These are phyloP conservation scores for Melospiza georgiana DNA, from an alignment of 2,113 vertebrate species.

Conservation along the genomic window DNA sequence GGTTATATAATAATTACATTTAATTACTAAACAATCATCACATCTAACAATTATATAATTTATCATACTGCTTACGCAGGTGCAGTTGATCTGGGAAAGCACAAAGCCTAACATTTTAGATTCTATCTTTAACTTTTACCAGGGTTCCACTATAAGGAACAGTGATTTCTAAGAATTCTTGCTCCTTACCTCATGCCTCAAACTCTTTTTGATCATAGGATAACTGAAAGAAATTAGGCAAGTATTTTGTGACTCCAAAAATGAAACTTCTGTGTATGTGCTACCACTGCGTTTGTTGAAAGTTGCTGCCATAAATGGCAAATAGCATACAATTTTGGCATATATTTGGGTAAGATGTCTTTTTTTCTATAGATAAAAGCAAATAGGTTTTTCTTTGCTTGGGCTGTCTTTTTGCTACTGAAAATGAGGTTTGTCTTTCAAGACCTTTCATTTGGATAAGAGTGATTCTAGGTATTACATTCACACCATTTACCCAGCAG, in stretches of 20 bases:
- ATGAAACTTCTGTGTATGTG: neutral
- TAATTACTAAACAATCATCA: too few species aligned
- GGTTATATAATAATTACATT: too few species aligned
- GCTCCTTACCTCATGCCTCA: neutral
- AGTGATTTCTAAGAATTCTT: neutral
- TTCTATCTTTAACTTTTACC: too few species aligned
- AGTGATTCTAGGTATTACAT: constrained; percentile 22
- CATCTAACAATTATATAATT: too few species aligned
- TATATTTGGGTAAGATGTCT: neutral
- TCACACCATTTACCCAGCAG: constrained; percentile 17
- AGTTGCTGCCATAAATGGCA: neutral
- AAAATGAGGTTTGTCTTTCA: constrained; percentile 44
- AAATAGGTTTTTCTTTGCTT: neutral
- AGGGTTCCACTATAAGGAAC: neutral
- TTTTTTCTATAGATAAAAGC: neutral
- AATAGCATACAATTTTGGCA: neutral
- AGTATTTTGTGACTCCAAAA: neutral
- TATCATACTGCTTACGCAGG: too few species aligned
- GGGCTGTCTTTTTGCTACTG: neutral
- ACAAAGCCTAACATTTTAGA: too few species aligned
- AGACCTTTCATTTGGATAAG: constrained; percentile 35
- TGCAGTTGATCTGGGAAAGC: too few species aligned
- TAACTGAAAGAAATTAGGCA: neutral
- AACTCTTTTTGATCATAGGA: neutral
- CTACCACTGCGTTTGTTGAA: neutral